These are phyloP conservation scores for Drosophila kanapiae DNA, from an alignment of 1,140 invertebrate species.

Conservation along the genomic window DNA sequence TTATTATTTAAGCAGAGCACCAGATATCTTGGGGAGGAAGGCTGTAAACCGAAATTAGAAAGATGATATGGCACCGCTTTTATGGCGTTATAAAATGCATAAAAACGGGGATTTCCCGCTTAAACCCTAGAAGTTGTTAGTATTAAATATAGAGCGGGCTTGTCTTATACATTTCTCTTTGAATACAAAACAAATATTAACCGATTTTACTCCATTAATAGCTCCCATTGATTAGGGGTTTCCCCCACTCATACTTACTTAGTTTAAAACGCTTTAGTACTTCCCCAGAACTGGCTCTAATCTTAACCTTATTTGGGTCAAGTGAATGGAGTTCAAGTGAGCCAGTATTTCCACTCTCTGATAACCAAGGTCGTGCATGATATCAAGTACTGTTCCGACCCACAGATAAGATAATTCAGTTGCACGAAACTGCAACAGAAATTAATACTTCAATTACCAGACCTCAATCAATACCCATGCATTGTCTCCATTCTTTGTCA, in stretches of 20 bases:
- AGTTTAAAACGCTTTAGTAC: slow-evolving; percentile 1
- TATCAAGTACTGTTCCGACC: not conserved
- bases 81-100: not conserved
- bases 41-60: not conserved
- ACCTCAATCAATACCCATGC: slow-evolving; percentile 44
- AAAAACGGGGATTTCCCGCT: not conserved
- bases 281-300: slow-evolving; percentile 12
- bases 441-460: slow-evolving; percentile 46
- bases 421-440: slow-evolving; percentile 45
- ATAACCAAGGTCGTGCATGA: slow-evolving; percentile 28
- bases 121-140: not conserved
- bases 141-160: not conserved
- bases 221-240: not conserved
- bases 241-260: not conserved
- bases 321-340: slow-evolving; percentile 17
- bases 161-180: too few relatives aligned
- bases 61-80: not conserved
- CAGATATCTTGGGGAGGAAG: not conserved
- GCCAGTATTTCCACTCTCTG: slow-evolving; percentile 11
- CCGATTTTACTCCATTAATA: not conserved
- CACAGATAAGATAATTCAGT: slow-evolving; percentile 61
- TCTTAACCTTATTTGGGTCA: slow-evolving; percentile 1
- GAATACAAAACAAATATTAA: too few relatives aligned
- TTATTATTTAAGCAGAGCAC: not conserved
- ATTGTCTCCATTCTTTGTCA: slow-evolving; percentile 27